Evolutionary conservation across 2,113 vertebrate species (phyloP).

Genomic region (Saguinus midas): DNA sequence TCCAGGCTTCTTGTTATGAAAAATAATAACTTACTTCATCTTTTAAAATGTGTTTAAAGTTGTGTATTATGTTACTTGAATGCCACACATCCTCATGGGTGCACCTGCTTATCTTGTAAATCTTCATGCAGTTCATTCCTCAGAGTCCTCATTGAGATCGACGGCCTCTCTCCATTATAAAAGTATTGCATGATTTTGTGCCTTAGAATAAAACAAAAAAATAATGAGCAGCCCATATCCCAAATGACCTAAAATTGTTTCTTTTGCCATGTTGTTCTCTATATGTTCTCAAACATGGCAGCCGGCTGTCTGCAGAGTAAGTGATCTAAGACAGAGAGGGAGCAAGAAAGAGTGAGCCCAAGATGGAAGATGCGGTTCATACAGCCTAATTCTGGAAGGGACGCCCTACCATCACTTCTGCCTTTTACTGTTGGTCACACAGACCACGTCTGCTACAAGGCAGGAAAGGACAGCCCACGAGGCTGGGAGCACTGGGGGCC

Average conservation of each 20-base stretch:
- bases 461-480: too few relatives aligned
- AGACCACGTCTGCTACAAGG: not conserved
- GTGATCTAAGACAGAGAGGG: not conserved
- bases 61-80: not conserved
- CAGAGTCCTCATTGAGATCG: too few relatives aligned
- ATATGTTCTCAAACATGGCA: not conserved
- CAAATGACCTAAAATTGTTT: not conserved
- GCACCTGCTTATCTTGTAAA: not conserved
- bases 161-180: not conserved
- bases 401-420: rapidly evolving
- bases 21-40: not conserved
- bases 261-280: not conserved
- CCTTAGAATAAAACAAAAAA: not conserved
- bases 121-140: not conserved
- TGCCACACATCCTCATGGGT: not conserved
- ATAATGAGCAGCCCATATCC: not conserved
- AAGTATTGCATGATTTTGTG: not conserved
- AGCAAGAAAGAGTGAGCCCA: not conserved
- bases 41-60: not conserved
- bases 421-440: not conserved
- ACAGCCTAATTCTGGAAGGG: not conserved
- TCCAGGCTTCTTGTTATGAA: not conserved
- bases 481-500: too few relatives aligned
- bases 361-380: not conserved
- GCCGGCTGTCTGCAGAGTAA: not conserved